phyloP scores from a whole-genome alignment of 2,888 invertebrate genomes.

The Drosophila koepferae region DNA sequence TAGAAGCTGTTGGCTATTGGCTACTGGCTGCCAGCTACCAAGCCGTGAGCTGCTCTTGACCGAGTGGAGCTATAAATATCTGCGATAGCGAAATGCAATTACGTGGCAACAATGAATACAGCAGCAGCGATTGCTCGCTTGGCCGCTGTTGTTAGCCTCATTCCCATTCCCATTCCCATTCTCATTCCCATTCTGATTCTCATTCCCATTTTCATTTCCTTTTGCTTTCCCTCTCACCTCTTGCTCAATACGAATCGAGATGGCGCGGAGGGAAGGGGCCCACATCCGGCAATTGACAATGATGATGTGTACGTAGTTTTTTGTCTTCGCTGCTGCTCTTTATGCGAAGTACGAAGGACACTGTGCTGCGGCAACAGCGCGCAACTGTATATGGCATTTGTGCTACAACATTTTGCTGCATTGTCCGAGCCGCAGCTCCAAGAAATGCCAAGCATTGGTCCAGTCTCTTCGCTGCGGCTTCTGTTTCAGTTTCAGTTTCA shows the following conservation, averaged over 20 bases:
- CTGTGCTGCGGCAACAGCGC: slow-evolving; percentile 37
- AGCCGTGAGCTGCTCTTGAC: slow-evolving; percentile 75
- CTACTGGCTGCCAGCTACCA: slow-evolving; percentile 25
- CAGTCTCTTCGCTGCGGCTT: slow-evolving; percentile 8
- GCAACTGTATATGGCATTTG: slow-evolving; percentile 60
- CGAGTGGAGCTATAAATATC: slow-evolving; percentile 84
- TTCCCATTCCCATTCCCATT: background rate
- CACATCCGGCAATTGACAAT: slow-evolving; percentile 79
- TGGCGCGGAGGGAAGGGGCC: slow-evolving; percentile 16
- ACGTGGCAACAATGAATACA: slow-evolving; percentile 84
- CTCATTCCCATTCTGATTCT: background rate
- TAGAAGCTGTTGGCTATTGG: slow-evolving; percentile 41
- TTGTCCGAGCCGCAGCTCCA: slow-evolving; percentile 58
- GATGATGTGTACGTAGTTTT: slow-evolving; percentile 80
- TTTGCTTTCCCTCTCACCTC: background rate
- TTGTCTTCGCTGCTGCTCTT: slow-evolving; percentile 69
- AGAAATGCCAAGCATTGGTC: slow-evolving; percentile 47
- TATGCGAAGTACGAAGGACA: slow-evolving; percentile 42
- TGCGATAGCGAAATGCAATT: slow-evolving; percentile 84
- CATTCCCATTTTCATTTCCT: background rate
- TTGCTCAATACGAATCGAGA: slow-evolving; percentile 16
- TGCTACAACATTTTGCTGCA: slow-evolving; percentile 68
- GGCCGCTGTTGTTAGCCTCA: slow-evolving; percentile 44
- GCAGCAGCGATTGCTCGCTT: slow-evolving; percentile 75
- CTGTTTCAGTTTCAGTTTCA: slow-evolving; percentile 17